Evolutionary conservation across 2,113 vertebrate genomes (phyloP).

Genomic region (Pachyramphus minor): DNA sequence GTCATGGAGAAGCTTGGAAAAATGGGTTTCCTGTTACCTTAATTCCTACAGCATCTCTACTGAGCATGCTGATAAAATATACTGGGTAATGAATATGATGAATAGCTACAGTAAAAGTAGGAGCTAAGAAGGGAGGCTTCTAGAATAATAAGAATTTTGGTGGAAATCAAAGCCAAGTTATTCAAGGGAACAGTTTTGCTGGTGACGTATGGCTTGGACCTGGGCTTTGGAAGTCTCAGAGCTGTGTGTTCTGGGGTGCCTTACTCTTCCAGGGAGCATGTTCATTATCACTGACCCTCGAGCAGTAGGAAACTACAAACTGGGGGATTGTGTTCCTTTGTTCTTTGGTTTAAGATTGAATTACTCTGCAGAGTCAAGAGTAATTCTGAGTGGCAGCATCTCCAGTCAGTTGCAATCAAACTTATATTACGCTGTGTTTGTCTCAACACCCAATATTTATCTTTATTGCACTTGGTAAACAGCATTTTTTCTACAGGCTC

Average conservation of each 20-base stretch:
- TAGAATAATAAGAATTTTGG: background rate
- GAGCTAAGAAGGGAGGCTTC: background rate
- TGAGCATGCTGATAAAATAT: background rate
- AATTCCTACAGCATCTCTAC: background rate
- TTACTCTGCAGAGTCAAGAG: background rate
- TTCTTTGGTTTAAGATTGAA: background rate
- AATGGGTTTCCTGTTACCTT: background rate
- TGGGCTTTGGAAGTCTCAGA: background rate
- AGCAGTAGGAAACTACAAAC: background rate
- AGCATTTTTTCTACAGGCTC: background rate
- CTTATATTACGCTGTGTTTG: background rate
- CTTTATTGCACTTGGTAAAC: background rate
- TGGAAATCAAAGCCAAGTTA: background rate
- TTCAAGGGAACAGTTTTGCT: background rate
- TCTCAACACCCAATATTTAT: background rate
- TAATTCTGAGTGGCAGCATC: background rate
- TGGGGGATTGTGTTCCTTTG: background rate
- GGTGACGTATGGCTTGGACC: background rate
- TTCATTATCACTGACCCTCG: background rate
- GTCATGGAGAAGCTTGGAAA: background rate
- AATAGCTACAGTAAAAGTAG: background rate
- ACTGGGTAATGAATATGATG: background rate
- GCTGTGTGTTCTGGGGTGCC: background rate
- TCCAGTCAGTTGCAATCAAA: background rate
- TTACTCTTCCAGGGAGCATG: background rate